Conservation (phyloP, 2,888 invertebrate genomes). For the Aspidiotus rigidus region DNA sequence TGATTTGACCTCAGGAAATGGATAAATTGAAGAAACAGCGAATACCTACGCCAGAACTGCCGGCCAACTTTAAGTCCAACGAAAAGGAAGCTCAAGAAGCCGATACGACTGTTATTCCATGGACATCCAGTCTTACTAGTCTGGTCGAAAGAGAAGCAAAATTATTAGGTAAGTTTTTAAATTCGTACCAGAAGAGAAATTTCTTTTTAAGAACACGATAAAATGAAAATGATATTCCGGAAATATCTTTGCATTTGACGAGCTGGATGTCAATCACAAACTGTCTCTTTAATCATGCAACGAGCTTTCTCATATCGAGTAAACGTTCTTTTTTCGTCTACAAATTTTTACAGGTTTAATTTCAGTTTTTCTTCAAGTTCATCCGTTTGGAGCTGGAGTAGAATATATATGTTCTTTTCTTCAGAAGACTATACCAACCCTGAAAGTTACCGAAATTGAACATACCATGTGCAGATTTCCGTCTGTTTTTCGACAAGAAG, state of each 20-base stretch:
- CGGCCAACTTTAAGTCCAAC: not conserved
- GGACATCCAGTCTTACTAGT: constrained; percentile 3
- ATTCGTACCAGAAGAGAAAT: no score
- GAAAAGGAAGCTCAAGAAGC: constrained; percentile 40
- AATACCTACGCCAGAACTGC: not conserved
- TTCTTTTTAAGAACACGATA: not conserved
- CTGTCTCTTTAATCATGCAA: no score
- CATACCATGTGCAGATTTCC: constrained; percentile 65
- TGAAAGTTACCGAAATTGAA: constrained; percentile 67
- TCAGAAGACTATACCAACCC: constrained; percentile 63
- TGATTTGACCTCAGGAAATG: constrained; percentile 11
- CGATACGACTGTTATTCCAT: constrained; percentile 40
- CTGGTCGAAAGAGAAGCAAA: constrained; percentile 47
- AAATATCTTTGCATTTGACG: no score
- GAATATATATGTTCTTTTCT: constrained; percentile 88
- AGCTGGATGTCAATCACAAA: no score
- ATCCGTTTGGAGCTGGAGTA: constrained; percentile 83
- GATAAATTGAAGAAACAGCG: constrained; percentile 16
- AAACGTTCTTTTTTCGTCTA: constrained; percentile 8
- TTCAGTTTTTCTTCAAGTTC: constrained; percentile 82
- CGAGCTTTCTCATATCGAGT: no score
- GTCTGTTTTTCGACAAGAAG: constrained; percentile 67
- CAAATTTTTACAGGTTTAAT: constrained; percentile 52
- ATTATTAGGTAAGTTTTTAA: constrained; percentile 53
- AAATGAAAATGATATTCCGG: constrained; percentile 1